phyloP scores from a whole-genome alignment of 2,888 invertebrate species.

The Amphiduros pacificus region DNA sequence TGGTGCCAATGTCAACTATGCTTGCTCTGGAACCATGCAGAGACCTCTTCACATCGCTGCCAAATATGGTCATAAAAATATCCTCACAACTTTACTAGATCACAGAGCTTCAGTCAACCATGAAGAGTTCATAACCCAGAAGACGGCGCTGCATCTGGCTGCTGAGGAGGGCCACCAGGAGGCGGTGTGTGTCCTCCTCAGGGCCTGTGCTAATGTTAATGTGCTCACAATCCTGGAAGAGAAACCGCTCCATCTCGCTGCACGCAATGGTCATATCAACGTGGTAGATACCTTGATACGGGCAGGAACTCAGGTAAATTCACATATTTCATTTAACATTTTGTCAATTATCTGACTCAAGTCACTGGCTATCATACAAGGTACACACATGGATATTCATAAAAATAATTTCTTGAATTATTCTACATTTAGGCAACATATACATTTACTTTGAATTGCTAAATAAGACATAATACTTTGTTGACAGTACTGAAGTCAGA shows the following conservation, averaged over 20 bases:
- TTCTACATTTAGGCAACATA: too few relatives aligned
- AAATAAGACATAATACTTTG: too few relatives aligned
- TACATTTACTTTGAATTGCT: too few relatives aligned
- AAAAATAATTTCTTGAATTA: too few relatives aligned
- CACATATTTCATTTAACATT: too few relatives aligned
- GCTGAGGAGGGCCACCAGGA: conserved; percentile 86
- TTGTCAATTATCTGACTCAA: too few relatives aligned
- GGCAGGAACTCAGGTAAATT: conserved; percentile 18
- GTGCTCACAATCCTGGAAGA: conserved; percentile 10
- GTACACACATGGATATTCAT: too few relatives aligned
- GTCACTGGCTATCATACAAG: too few relatives aligned
- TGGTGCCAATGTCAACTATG: conserved; percentile 13
- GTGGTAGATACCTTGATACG: conserved; percentile 18
- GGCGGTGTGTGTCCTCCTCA: conserved; percentile 18
- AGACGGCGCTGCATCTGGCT: conserved; percentile 92
- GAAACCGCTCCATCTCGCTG: conserved; percentile 19
- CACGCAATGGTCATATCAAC: conserved; percentile 1
- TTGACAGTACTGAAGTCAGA: too few relatives aligned
- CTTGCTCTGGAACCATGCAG: background rate
- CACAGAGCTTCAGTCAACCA: conserved; percentile 41
- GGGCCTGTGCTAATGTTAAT: conserved; percentile 10
- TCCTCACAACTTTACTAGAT: conserved; percentile 6
- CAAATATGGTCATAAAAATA: background rate
- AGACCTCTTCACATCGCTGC: conserved; percentile 6
- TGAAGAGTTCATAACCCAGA: conserved; percentile 79